Evolutionary conservation across 2,113 vertebrate genomes (phyloP), one percentile per base, ranked within the genome.

Genomic region (Rhinichthys klamathensis): DNA sequence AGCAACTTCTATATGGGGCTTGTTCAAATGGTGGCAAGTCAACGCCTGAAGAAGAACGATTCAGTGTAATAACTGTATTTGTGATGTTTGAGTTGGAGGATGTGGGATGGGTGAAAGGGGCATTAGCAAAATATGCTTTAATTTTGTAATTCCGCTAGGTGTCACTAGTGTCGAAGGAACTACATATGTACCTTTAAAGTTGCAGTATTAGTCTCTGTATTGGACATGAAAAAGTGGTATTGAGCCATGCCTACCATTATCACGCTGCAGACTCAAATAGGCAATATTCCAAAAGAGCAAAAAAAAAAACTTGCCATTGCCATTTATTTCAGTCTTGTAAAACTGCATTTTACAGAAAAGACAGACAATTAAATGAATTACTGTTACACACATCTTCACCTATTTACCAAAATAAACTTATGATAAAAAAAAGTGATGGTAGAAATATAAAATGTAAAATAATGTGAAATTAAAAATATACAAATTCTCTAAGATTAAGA

Each of bases 261-360:
- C 10, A 65, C 16, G 15, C 13, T 65, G 25, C 11, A 63, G 25
- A 13, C 61, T 10, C 27, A 65, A 65, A 65, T 16, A 30, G 27
- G 27, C 13, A 65, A 30, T 6, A 8, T 16, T 13, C n/a, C 5
- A 65, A 65, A 65, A 38, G 15, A 67, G 13, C 25, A 35, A 38
- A 16, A 69, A 38, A 21, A 69, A 38, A 21, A 69, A 32, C 25
- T 67, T 69, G 7, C 13, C 15, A 69, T 6, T 21, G 3, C 32
- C 67, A 21, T 70, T 69, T 69, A 69, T 67, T 70, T 69, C 65
- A 38, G 32, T 70, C 67, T 38, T 21, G 8, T 38, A 70, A 38
- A 35, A 38, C 18, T 9, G 21, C 0, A 65, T 69, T 69, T 70
- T 38, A 35, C 18, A 70, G 6, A 70, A 35, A 70, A 70, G 8